Evolutionary conservation across 2,113 vertebrate species (phyloP).

Genomic region (Poicephalus meyeri): DNA sequence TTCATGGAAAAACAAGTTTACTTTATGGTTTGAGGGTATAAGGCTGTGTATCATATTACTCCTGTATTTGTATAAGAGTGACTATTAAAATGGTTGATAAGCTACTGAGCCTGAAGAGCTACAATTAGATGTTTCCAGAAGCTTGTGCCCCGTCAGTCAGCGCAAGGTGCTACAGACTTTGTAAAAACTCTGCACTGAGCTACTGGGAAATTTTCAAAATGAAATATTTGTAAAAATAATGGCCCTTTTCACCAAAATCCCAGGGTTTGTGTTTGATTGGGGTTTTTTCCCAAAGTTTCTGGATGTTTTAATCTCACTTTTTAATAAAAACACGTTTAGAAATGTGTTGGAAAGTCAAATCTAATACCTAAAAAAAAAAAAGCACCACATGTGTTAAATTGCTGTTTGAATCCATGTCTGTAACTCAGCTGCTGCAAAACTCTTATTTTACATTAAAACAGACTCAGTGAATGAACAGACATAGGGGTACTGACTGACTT

Average conservation of each 20-base stretch:
- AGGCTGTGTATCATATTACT: slow-evolving; percentile 47
- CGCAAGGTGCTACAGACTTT: neutral
- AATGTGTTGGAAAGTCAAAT: neutral
- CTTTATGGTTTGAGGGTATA: slow-evolving; percentile 68
- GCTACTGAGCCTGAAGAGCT: slow-evolving; percentile 10
- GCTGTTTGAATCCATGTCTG: neutral
- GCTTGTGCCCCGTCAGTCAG: slow-evolving; percentile 25
- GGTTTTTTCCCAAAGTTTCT: neutral
- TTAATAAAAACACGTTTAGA: neutral
- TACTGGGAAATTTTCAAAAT: neutral
- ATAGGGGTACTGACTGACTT: neutral
- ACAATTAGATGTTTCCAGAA: slow-evolving; percentile 60
- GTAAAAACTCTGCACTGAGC: neutral
- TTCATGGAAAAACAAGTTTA: slow-evolving; percentile 68
- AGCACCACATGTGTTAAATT: fast-evolving
- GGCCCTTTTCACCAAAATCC: neutral
- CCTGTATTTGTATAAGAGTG: neutral
- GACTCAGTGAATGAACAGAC: neutral
- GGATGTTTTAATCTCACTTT: neutral
- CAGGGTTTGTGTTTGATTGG: neutral
- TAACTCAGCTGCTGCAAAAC: neutral
- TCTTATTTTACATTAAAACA: neutral
- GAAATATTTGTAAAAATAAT: neutral
- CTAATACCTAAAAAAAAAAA: neutral
- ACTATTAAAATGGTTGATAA: slow-evolving; percentile 46